Base-by-base conservation (phyloP, 2,888 invertebrate species). In the Nudaria mundana region DNA sequence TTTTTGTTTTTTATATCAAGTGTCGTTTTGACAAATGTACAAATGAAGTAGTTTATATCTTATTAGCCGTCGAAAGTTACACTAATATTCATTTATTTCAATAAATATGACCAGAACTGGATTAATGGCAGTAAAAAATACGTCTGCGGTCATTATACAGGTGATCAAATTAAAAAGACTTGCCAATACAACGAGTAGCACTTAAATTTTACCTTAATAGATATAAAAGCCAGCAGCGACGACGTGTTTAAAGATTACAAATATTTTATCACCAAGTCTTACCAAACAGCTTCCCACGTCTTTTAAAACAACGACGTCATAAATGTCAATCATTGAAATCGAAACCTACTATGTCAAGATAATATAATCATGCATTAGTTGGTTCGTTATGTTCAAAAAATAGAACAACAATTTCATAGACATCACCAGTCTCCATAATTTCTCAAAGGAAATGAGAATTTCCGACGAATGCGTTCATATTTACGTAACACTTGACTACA, bases 401-500 rank as follows among this genome's bases (percentile, higher is more conserved):
- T 49, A 48, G 40, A 57, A 52, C 50, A 53, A 53, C 52, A 54
- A 44, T 50, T 51, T 54, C 44, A 51, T 62, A 61, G 40, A 46
- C 61, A 52, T 55, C 61, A 54, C 52, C 51, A 65, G 59, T 70
- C 71, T 75, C 71, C 68, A 69, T 68, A 64, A 76, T 75, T 78
- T 79, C 76, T 73, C 66, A 66, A 70, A 81, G 80, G 82, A 84
- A 85, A 82, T 80, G 75, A 79, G 76, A 77, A 78, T 82, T 79
- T 81, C 78, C 79, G 71, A 81, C 76, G 78, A 82, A 81, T 77
- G 70, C 69, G 80, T 79, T 65, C 71, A 79, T 88, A 81, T 88
- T 87, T 86, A 82, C 87, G 81, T 81, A 83, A 85, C 85, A 85
- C 87, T 87, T 71, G 79, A 86, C 86, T 77, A 87, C 87, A 88